Evolutionary conservation across 2,888 invertebrate genomes (phyloP).

Genomic region (Heliconius erato): DNA sequence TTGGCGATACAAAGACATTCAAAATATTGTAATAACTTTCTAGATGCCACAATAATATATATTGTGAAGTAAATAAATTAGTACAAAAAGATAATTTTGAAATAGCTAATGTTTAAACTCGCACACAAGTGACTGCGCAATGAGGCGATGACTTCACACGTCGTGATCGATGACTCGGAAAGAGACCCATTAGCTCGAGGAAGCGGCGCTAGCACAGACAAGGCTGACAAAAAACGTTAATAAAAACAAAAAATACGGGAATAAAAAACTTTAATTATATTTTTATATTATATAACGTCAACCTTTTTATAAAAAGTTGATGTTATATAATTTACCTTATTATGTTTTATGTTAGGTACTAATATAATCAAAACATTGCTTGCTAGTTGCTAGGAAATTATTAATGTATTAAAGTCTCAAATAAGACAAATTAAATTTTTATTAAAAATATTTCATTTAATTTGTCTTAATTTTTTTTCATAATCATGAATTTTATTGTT

Average conservation of each 20-base stretch:
- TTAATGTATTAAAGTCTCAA: no score
- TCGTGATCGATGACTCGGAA: constrained; percentile 47
- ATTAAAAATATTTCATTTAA: no score
- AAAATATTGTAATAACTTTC: background rate
- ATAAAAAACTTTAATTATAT: background rate
- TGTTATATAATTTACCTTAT: no score
- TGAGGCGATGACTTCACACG: constrained; percentile 47
- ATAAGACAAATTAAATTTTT: no score
- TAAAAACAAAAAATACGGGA: background rate
- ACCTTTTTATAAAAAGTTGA: background rate
- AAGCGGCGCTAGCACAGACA: constrained; percentile 29
- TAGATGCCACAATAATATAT: background rate
- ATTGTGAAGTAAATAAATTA: background rate
- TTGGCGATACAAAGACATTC: background rate
- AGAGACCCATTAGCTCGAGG: constrained; percentile 44
- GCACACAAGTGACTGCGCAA: constrained; percentile 31
- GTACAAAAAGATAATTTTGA: background rate
- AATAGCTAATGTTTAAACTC: constrained; percentile 21
- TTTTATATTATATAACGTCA: background rate
- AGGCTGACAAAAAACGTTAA: background rate
- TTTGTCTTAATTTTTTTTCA: no score
- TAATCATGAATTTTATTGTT: no score
- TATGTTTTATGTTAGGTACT: no score
- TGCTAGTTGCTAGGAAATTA: no score
- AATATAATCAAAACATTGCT: no score